A percentile compares a stretch with the other conserved stretches of the same genome.
Evolutionary conservation across 2,888 invertebrate genomes (phyloP).

Genomic region (Heliconius erato): DNA sequence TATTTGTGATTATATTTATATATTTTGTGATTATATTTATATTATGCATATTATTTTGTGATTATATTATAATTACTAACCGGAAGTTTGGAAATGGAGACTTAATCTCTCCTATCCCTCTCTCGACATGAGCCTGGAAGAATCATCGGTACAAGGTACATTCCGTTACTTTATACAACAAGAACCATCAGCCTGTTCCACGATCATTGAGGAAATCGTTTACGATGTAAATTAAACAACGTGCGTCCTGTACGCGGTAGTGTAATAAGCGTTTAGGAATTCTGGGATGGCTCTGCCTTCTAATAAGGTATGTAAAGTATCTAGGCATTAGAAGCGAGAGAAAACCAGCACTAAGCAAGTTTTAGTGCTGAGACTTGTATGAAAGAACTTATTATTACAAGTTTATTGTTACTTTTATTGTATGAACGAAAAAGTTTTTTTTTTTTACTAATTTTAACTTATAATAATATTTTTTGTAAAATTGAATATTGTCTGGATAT

Average conservation of each 20-base stretch:
- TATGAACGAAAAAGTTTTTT: too few species aligned
- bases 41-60: not conserved
- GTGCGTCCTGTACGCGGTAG: not conserved
- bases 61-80: not conserved
- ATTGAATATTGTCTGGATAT: too few species aligned
- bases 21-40: not conserved
- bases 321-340: not conserved
- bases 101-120: not conserved
- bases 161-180: not conserved
- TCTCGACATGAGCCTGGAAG: not conserved
- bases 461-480: too few species aligned
- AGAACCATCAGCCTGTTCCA: not conserved
- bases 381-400: not conserved
- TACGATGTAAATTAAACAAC: not conserved
- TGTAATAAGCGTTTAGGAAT: conserved; percentile 19
- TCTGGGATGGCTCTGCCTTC: not conserved
- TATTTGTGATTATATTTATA: not conserved
- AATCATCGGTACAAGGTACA: not conserved
- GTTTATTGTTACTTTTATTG: not conserved
- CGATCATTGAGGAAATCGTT: not conserved
- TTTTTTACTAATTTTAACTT: too few species aligned
- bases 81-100: not conserved
- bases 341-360: conserved; percentile 10
- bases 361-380: not conserved
- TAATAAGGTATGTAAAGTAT: conserved; percentile 17